These are phyloP conservation scores for Gymnosoma rotundatum DNA, from an alignment of 2,888 invertebrate genomes.

Conservation along the genomic window DNA sequence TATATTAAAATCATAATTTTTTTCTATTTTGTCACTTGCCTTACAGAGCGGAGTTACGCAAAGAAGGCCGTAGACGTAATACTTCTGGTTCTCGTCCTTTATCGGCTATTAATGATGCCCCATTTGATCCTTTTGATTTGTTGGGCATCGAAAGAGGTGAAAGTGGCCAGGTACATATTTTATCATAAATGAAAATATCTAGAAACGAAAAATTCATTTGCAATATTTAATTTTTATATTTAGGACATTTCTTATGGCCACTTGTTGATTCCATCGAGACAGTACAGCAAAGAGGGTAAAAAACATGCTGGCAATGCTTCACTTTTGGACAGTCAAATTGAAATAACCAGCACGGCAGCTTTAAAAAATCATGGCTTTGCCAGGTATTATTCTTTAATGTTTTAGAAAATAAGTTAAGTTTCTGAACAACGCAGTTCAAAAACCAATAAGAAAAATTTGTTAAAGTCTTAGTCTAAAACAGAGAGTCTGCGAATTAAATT, in stretches of 20 bases:
- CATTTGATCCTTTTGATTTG: slow-evolving; percentile 92
- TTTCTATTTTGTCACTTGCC: neutral
- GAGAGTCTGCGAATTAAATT: too few relatives aligned
- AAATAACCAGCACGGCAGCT: slow-evolving; percentile 82
- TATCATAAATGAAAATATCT: neutral
- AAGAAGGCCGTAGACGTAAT: slow-evolving; percentile 90
- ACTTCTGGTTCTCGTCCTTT: slow-evolving; percentile 91
- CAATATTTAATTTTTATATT: slow-evolving; percentile 8
- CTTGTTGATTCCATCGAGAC: slow-evolving; percentile 89
- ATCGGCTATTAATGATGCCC: slow-evolving; percentile 91
- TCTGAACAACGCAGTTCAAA: too few relatives aligned
- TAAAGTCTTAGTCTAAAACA: too few relatives aligned
- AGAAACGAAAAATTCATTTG: neutral
- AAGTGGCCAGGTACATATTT: slow-evolving; percentile 92
- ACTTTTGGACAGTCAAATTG: slow-evolving; percentile 80
- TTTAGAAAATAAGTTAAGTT: too few relatives aligned
- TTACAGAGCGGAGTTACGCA: slow-evolving; percentile 85
- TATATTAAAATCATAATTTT: neutral
- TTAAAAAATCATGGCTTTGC: slow-evolving; percentile 84
- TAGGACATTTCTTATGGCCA: slow-evolving; percentile 95
- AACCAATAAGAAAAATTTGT: too few relatives aligned
- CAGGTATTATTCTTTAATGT: slow-evolving; percentile 81
- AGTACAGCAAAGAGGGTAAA: slow-evolving; percentile 81
- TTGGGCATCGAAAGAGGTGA: slow-evolving; percentile 90
- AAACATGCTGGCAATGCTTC: slow-evolving; percentile 79